Conservation (phyloP, 2,888 invertebrate species). For the Pollenia labialis region DNA sequence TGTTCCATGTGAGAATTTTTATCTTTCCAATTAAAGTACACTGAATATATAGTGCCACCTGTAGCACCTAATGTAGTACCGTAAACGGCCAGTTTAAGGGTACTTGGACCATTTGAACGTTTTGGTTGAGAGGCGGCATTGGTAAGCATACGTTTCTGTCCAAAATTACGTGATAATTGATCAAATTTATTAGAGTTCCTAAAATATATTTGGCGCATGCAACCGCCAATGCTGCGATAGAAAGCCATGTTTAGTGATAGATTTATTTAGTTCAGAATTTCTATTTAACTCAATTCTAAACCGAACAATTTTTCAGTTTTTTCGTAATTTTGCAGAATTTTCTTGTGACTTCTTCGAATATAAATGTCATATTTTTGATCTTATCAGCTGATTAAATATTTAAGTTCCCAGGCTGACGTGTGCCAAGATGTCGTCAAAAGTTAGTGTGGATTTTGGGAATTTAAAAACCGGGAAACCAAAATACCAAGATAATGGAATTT, state of each 20-base stretch:
- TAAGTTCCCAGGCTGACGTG: not conserved
- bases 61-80: slow-evolving; percentile 87
- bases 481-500: no score
- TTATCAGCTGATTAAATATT: not conserved
- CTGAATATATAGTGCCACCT: slow-evolving; percentile 85
- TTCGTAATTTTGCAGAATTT: not conserved
- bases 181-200: slow-evolving; percentile 20
- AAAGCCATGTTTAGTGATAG: slow-evolving; percentile 76
- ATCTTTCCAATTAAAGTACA: slow-evolving; percentile 79
- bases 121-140: slow-evolving; percentile 43
- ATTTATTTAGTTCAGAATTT: not conserved
- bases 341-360: slow-evolving; percentile 26
- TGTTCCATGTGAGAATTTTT: slow-evolving; percentile 83
- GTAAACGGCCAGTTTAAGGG: slow-evolving; percentile 85
- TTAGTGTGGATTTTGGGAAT: no score
- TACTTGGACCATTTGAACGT: slow-evolving; percentile 74
- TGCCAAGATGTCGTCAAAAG: no score
- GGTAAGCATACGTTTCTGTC: slow-evolving; percentile 47
- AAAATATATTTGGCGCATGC: slow-evolving; percentile 62
- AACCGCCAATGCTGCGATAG: slow-evolving; percentile 75
- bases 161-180: slow-evolving; percentile 63
- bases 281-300: no score
- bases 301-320: not conserved
- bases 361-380: not conserved
- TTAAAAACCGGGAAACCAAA: no score